Evolutionary conservation across 2,797 vertebrate species (phyloP).

Genomic region (Cirrhinus mrigala): DNA sequence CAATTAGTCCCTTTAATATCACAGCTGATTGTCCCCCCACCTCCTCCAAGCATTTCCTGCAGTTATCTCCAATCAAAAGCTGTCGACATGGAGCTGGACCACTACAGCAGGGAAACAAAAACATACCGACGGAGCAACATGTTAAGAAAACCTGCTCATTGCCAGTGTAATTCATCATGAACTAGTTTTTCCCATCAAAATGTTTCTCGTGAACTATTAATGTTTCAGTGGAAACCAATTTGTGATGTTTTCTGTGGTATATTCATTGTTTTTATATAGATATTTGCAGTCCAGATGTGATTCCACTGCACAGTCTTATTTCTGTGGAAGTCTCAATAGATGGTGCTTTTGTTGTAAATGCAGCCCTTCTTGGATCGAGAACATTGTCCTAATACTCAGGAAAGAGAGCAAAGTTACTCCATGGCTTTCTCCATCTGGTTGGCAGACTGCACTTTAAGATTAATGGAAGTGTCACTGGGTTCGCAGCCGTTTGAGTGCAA

Average conservation of each 20-base stretch:
- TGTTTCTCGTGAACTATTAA: neutral
- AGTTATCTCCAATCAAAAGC: slow-evolving; percentile 42
- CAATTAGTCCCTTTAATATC: slow-evolving; percentile 41
- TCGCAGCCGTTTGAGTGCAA: neutral
- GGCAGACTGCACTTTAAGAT: slow-evolving; percentile 53
- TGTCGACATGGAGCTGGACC: slow-evolving; percentile 1
- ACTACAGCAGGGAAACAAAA: slow-evolving; percentile 11
- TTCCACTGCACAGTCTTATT: neutral
- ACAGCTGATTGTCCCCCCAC: slow-evolving; percentile 43
- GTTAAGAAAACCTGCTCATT: neutral
- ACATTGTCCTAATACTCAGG: neutral
- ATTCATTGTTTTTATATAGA: neutral
- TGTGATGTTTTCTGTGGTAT: neutral
- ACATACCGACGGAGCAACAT: neutral
- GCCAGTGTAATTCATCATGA: slow-evolving; percentile 19
- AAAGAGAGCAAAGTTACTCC: slow-evolving; percentile 6
- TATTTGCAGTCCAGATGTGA: neutral
- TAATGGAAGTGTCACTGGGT: slow-evolving; percentile 47
- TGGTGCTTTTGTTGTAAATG: neutral
- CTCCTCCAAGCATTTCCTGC: slow-evolving; percentile 52
- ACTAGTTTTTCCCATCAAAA: neutral
- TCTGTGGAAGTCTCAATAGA: neutral
- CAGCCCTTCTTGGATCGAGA: neutral
- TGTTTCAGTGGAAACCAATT: neutral
- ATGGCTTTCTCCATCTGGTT: slow-evolving; percentile 56